phyloP scores from a whole-genome alignment of 2,888 invertebrate species.

The Eugnorisma glareosa region DNA sequence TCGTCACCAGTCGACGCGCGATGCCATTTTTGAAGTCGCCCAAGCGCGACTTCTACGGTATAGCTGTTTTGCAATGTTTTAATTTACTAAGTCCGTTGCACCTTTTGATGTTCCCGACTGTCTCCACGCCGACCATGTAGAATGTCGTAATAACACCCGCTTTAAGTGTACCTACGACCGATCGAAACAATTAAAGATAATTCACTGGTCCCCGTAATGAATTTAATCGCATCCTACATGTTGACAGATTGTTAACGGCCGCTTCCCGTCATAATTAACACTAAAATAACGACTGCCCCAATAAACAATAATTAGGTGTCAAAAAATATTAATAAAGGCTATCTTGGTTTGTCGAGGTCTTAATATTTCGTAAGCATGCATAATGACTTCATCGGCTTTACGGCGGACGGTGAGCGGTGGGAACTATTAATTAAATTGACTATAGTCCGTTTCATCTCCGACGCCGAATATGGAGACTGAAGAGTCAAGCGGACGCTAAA shows the following conservation, averaged over 20 bases:
- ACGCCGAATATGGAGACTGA: constrained; percentile 79
- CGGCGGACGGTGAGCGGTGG: constrained; percentile 73
- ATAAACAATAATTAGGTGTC: constrained; percentile 65
- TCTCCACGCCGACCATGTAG: constrained; percentile 76
- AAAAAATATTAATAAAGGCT: constrained; percentile 66
- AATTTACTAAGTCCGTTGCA: constrained; percentile 82
- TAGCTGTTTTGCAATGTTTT: constrained; percentile 88
- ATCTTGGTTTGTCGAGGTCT: constrained; percentile 60
- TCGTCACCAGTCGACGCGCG: constrained; percentile 83
- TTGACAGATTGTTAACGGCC: constrained; percentile 58
- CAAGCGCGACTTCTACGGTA: constrained; percentile 83
- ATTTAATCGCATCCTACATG: constrained; percentile 64
- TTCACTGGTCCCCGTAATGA: constrained; percentile 60
- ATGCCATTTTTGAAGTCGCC: constrained; percentile 89
- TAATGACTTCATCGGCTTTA: constrained; percentile 84
- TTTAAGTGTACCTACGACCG: constrained; percentile 48
- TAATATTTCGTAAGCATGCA: constrained; percentile 80
- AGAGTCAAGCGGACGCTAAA: constrained; percentile 79
- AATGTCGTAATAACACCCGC: constrained; percentile 69
- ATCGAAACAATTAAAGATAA: constrained; percentile 64
- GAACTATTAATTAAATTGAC: constrained; percentile 83
- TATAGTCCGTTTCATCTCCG: constrained; percentile 77
- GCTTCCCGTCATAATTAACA: constrained; percentile 62
- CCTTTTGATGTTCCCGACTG: constrained; percentile 86
- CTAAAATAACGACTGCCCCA: constrained; percentile 61